Evolutionary conservation across 2,888 invertebrate species (phyloP).

Genomic region (Hirtodrosophila histrioides): DNA sequence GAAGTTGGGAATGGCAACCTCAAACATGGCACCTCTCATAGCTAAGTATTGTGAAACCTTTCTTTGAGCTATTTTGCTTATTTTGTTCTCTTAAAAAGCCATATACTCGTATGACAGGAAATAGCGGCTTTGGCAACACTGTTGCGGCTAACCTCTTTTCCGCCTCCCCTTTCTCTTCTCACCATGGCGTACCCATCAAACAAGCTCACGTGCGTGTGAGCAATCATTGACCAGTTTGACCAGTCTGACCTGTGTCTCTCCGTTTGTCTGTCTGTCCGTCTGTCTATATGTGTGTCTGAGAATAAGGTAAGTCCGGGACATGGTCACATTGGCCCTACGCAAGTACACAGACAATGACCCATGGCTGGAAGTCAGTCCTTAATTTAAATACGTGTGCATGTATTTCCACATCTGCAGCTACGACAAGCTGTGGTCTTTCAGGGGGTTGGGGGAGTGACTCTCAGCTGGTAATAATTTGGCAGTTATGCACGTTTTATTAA

Average conservation of each 20-base stretch:
- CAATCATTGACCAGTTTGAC: constrained; percentile 41
- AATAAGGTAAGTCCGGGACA: constrained; percentile 53
- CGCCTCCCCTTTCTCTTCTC: constrained; percentile 6
- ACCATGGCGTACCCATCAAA: constrained; percentile 4
- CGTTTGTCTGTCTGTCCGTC: constrained; percentile 2
- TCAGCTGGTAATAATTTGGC: constrained; percentile 14
- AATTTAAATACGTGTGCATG: constrained; percentile 47
- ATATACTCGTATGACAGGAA: no score
- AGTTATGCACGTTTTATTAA: constrained; percentile 74
- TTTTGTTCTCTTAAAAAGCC: no score
- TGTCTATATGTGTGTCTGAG: constrained; percentile 20
- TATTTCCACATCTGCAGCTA: constrained; percentile 45
- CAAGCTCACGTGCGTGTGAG: constrained; percentile 55
- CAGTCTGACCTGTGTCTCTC: constrained; percentile 7
- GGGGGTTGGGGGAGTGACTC: neutral
- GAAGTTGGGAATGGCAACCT: no score
- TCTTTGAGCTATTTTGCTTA: no score
- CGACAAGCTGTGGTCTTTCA: constrained; percentile 36
- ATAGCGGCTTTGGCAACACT: no score
- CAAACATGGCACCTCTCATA: no score
- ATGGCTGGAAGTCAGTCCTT: constrained; percentile 12
- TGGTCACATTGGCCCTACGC: constrained; percentile 13
- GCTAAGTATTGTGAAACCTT: no score
- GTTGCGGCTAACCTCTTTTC: no score
- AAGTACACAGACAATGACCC: constrained; percentile 2